These are phyloP conservation scores for Drosophila neonasuta DNA, from an alignment of 2,888 invertebrate genomes.

Conservation along the genomic window DNA sequence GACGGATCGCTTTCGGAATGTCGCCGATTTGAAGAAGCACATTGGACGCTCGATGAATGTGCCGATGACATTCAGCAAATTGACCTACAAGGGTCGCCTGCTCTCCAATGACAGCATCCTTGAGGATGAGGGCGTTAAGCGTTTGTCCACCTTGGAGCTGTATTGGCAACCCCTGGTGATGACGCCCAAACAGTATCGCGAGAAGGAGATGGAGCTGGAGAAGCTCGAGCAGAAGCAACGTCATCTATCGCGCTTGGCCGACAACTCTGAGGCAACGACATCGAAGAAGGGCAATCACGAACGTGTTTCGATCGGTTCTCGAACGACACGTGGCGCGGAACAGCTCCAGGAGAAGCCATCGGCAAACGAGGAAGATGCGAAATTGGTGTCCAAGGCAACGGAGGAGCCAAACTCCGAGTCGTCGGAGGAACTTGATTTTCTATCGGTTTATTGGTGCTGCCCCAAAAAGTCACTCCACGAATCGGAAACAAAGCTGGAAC, in stretches of 20 bases:
- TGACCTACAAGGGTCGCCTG: slow-evolving; percentile 55
- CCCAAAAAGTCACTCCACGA: slow-evolving; percentile 12
- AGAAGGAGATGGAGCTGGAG: slow-evolving; percentile 53
- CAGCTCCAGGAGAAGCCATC: slow-evolving; percentile 9
- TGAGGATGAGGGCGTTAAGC: slow-evolving; percentile 54
- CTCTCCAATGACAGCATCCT: slow-evolving; percentile 46
- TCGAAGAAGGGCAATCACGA: slow-evolving; percentile 14
- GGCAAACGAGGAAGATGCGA: slow-evolving; percentile 4
- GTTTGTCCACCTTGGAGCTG: slow-evolving; percentile 56
- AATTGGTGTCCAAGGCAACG: background rate
- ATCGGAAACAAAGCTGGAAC: background rate
- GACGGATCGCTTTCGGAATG: slow-evolving; percentile 53
- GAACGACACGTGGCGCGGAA: background rate
- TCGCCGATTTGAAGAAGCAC: slow-evolving; percentile 49
- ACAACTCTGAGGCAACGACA: slow-evolving; percentile 36
- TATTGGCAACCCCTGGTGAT: slow-evolving; percentile 61
- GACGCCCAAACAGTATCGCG: slow-evolving; percentile 52
- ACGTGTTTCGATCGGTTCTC: background rate
- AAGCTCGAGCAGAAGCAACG: slow-evolving; percentile 44
- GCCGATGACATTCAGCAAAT: slow-evolving; percentile 63
- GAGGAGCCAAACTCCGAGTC: slow-evolving; percentile 32
- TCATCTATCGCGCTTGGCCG: slow-evolving; percentile 29
- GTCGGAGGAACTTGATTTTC: slow-evolving; percentile 52
- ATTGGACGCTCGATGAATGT: slow-evolving; percentile 56
- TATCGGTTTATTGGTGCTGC: slow-evolving; percentile 38